Conservation (phyloP, 2,797 vertebrate species). For the Amniataba percoides region DNA sequence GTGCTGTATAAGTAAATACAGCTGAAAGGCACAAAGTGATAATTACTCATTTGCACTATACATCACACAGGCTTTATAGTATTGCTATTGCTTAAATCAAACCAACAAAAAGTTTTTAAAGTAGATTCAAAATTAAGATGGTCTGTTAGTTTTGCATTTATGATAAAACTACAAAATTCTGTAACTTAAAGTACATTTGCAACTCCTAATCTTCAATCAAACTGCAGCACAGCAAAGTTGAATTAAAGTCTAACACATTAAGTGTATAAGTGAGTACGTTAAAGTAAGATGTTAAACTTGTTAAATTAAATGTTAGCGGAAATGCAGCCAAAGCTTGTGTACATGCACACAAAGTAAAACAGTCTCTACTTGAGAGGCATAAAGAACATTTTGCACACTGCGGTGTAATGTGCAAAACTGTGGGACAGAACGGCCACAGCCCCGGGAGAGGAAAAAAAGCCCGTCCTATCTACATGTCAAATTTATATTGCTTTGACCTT, state of each 20-base stretch:
- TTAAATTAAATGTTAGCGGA: not conserved
- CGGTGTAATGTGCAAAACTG: constrained; percentile 25
- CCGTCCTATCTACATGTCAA: constrained; percentile 66
- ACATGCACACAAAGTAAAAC: not conserved
- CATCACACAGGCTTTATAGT: constrained; percentile 5
- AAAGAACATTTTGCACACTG: constrained; percentile 27
- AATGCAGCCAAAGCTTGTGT: not conserved
- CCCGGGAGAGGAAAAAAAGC: constrained; percentile 59
- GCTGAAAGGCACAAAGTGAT: not conserved
- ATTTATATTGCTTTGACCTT: constrained; percentile 79
- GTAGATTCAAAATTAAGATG: not conserved
- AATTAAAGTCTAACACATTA: not conserved
- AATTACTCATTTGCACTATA: constrained; percentile 5
- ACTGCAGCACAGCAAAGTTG: not conserved
- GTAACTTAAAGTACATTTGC: not conserved
- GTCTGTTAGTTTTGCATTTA: constrained; percentile 17
- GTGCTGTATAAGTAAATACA: constrained; percentile 5
- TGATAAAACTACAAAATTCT: not conserved
- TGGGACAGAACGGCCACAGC: constrained; percentile 20
- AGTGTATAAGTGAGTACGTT: not conserved
- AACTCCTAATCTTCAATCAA: constrained; percentile 6
- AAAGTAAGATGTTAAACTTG: not conserved
- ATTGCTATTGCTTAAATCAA: not conserved
- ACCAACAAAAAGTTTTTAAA: not conserved
- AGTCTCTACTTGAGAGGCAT: not conserved